These are phyloP conservation scores for Aplodontia rufa DNA, from an alignment of 2,113 vertebrate species.

Conservation along the genomic window DNA sequence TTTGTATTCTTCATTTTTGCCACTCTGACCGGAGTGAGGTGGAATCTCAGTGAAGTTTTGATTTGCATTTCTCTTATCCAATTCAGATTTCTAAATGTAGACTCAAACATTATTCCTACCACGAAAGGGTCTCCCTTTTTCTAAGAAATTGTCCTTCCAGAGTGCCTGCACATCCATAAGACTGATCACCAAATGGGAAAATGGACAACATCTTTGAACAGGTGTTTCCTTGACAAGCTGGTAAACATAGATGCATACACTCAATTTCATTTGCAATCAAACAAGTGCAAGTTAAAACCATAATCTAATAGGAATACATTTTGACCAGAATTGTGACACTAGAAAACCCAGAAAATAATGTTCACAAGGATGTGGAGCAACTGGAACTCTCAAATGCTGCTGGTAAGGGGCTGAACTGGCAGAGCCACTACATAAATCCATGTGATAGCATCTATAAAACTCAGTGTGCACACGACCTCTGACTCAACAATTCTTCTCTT, in stretches of 20 bases:
- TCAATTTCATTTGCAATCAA: not conserved
- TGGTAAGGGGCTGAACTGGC: not conserved
- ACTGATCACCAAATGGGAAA: not conserved
- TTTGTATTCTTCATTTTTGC: no score
- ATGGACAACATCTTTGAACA: not conserved
- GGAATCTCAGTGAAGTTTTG: no score
- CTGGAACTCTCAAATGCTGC: not conserved
- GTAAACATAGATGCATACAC: not conserved
- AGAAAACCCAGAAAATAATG: not conserved
- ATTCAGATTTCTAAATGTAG: not conserved
- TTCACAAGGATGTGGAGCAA: not conserved
- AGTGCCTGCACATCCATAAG: not conserved
- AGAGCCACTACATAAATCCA: not conserved
- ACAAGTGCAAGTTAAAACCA: not conserved
- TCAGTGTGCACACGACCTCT: not conserved
- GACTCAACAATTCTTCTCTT: not conserved
- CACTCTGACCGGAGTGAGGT: no score
- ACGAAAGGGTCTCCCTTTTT: not conserved
- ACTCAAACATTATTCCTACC: not conserved
- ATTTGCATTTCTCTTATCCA: no score
- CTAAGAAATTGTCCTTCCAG: not conserved
- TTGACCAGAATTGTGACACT: not conserved
- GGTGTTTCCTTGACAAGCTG: not conserved
- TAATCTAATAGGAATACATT: not conserved
- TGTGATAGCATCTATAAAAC: not conserved